phyloP scores from a whole-genome alignment of 2,113 vertebrate genomes.

The Macaca nemestrina region DNA sequence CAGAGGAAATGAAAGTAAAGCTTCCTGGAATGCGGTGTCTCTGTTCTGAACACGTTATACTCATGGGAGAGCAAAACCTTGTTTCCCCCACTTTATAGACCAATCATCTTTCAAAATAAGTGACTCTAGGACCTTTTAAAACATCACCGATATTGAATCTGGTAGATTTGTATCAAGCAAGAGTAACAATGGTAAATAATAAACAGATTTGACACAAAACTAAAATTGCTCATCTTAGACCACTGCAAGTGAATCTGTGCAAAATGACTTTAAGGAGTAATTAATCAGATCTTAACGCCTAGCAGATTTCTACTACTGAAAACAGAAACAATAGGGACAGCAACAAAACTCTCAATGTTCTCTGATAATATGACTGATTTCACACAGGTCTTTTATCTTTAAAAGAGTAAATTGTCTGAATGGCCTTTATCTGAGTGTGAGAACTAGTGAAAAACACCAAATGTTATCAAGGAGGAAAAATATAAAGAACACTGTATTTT shows the following conservation, averaged over 20 bases:
- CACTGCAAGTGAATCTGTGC: slow-evolving; percentile 43
- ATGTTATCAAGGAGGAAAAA: background rate
- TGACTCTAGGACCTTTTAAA: slow-evolving; percentile 3
- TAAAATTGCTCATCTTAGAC: slow-evolving; percentile 47
- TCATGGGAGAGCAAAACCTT: background rate
- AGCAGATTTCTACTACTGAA: slow-evolving; percentile 29
- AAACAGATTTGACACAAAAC: slow-evolving; percentile 56
- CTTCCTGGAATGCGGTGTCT: background rate
- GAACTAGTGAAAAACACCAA: background rate
- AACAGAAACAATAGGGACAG: background rate
- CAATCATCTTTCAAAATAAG: slow-evolving; percentile 44
- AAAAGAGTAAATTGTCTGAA: background rate
- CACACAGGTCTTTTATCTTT: background rate
- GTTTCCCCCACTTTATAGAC: background rate
- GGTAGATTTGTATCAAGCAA: background rate
- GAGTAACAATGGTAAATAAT: background rate
- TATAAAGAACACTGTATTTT: background rate
- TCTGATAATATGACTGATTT: background rate
- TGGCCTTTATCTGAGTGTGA: background rate
- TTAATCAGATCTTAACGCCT: slow-evolving; percentile 50
- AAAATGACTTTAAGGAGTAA: slow-evolving; percentile 48
- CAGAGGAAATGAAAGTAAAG: background rate
- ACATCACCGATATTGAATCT: background rate
- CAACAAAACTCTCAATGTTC: background rate
- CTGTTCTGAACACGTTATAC: background rate